phyloP scores from a whole-genome alignment of 2,888 invertebrate species.

The Campopleginae sp. region DNA sequence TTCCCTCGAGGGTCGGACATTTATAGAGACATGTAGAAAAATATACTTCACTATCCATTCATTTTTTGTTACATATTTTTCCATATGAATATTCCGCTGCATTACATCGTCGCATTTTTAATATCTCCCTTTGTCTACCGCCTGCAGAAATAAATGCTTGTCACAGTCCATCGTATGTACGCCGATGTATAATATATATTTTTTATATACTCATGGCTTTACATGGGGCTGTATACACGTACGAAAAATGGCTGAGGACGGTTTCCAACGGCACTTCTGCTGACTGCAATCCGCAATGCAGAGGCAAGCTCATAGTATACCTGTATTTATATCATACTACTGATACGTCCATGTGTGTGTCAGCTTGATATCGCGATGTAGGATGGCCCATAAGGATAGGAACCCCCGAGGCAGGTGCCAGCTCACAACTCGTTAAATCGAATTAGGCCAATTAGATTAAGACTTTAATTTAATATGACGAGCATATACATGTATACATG shows the following conservation, averaged over 20 bases:
- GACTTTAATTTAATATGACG: slow-evolving; percentile 65
- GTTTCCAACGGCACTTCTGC: slow-evolving; percentile 34
- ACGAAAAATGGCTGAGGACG: slow-evolving; percentile 8
- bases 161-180: background rate
- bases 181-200: slow-evolving; percentile 12
- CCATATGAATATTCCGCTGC: background rate
- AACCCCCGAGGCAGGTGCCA: slow-evolving; percentile 35
- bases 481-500: slow-evolving; percentile 11
- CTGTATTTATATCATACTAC: background rate
- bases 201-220: slow-evolving; percentile 11
- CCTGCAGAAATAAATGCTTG: background rate
- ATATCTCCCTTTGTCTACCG: background rate
- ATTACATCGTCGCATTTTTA: background rate
- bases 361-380: background rate
- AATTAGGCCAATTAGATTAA: slow-evolving; percentile 68
- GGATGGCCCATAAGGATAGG: slow-evolving; percentile 49
- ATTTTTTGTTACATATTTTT: slow-evolving; percentile 5
- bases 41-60: background rate
- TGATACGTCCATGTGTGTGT: background rate
- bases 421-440: slow-evolving; percentile 63
- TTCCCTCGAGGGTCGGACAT: background rate
- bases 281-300: slow-evolving; percentile 66
- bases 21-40: background rate
- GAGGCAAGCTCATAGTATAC: slow-evolving; percentile 5
- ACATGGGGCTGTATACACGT: slow-evolving; percentile 14